Base-by-base conservation (phyloP, 2,113 vertebrate species). In the Chlorocebus sabaeus region DNA sequence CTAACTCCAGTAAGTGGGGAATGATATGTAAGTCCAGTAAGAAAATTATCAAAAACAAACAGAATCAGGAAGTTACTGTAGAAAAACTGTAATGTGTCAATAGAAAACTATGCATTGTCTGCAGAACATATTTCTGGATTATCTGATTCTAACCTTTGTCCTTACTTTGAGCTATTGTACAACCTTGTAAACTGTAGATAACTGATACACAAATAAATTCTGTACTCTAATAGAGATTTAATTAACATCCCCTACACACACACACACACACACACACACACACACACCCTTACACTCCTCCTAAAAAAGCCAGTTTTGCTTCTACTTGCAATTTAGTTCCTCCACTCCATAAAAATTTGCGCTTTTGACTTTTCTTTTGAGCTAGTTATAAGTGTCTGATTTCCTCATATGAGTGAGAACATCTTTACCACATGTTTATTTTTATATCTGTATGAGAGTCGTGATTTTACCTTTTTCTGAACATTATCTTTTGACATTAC, bases 31-130 rank as follows among this genome's bases (percentile, higher is more conserved):
- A 95, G 76, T 64, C 23, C 17, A 92, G 40, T 45, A 52, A 86
- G 64, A 94, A 96, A 95, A 40, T 90, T 90, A 87, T 90, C 40
- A 81, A 93, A 92, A 94, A 13, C 22, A 90, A 90, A 87, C 30
- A 90, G 50, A 40, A 73, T 90, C 57, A 96, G 89, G 48, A 96
- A 80, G 3, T 94, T 83, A 67, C 23, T 86, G 5, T 43, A 89
- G 76, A 22, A 93, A 88, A 93, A 73, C 27, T 20, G 35, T 8
- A 78, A 89, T 61, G 1, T 79, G 92, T 90, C 11, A n/a, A 7
- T 86, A 22, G 14, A 92, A 94, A 92, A 79, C 43, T 82, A 16
- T 32, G 43, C 3, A 59, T 78, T 43, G 32, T 61, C 32, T 57
- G 35, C 7, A 59, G 14, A 43, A 79, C 12, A 13, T 84, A 40